Percentiles rank a stretch among this genome's conserved stretches.
Conservation (phyloP, 2,797 vertebrate species). For the Chromobotia macracanthus region DNA sequence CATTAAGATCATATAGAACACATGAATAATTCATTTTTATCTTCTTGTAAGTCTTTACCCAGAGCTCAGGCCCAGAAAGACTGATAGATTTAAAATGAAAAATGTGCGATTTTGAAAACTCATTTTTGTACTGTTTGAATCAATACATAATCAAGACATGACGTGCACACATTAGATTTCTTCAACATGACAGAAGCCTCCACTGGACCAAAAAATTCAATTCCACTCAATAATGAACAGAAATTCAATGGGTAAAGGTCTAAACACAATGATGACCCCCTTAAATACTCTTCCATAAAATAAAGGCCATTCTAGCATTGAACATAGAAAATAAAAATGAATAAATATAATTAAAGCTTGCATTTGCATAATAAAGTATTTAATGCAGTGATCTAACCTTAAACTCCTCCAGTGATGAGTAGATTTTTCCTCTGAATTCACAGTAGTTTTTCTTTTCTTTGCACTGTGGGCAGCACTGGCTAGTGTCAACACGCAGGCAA, state of each 20-base stretch:
- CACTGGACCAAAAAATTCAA: slow-evolving; percentile 56
- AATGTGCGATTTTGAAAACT: slow-evolving; percentile 33
- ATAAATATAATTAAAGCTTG: slow-evolving; percentile 15
- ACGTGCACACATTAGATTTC: slow-evolving; percentile 56
- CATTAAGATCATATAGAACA: slow-evolving; percentile 27
- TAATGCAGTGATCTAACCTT: slow-evolving; percentile 83
- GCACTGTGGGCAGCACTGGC: slow-evolving; percentile 96
- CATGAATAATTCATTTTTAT: slow-evolving; percentile 20
- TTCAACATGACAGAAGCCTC: slow-evolving; percentile 55
- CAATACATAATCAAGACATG: slow-evolving; percentile 59
- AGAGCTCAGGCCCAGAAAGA: not conserved
- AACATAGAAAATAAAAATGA: slow-evolving; percentile 8
- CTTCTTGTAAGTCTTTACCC: slow-evolving; percentile 21
- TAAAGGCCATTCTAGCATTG: slow-evolving; percentile 18
- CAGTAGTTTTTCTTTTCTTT: slow-evolving; percentile 96
- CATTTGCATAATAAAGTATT: slow-evolving; percentile 38
- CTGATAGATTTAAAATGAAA: slow-evolving; percentile 27
- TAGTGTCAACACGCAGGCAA: slow-evolving; percentile 94
- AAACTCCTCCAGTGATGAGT: slow-evolving; percentile 93
- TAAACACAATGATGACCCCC: slow-evolving; percentile 15
- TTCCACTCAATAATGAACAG: slow-evolving; percentile 52
- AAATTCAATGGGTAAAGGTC: slow-evolving; percentile 31
- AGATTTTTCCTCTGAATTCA: slow-evolving; percentile 92
- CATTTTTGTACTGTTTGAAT: slow-evolving; percentile 53
- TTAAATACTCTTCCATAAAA: slow-evolving; percentile 33